Base-by-base conservation (phyloP, 2,797 vertebrate genomes). In the Notamacropus eugenii region DNA sequence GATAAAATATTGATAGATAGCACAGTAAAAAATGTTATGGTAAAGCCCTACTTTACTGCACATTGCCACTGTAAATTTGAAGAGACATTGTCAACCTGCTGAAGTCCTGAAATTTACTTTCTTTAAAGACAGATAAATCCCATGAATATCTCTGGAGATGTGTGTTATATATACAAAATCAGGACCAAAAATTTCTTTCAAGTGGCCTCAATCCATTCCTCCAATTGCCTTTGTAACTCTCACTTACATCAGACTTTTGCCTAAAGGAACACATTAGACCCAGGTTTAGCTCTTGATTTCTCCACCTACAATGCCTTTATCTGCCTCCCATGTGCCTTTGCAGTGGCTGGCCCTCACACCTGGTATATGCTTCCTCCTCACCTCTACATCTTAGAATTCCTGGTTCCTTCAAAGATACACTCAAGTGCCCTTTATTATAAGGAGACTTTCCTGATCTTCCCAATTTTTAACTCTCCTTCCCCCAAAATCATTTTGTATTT, bases 1-100 rank as follows among this genome's bases (percentile, higher is more conserved):
- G 98, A 98, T 98, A 97, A 97, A 98, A 98, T 97, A 97, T 98
- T 98, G 97, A 98, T 98, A 98, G 98, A 98, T 95, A 95, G 97
- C 96, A 97, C 96, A 96, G 97, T 96, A 95, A 97, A 97, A 96
- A 50, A 31, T 87, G 54, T 94, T 91, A 90, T 93, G 96, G 97
- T 96, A 97, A 97, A 91, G 96, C 96, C 96, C 95, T 96, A 96
- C 97, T 97, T 97, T 95, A 97, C 93, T 92, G 96, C 96, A 94
- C 97, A 94, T 55, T 96, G 97, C 97, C 97, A 97, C 95, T 97
- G 97, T 98, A 98, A 98, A 98, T 98, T 98, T 98, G 97, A 98
- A 98, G 96, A 98, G 97, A 98, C 97, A 57, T 96, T 96, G 97
- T 98, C 98, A 97, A 93, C 96, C 97, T 97, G 97, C 97, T 96